Conservation (phyloP, 1,140 invertebrate genomes). For the Trichonephila inaurata region DNA sequence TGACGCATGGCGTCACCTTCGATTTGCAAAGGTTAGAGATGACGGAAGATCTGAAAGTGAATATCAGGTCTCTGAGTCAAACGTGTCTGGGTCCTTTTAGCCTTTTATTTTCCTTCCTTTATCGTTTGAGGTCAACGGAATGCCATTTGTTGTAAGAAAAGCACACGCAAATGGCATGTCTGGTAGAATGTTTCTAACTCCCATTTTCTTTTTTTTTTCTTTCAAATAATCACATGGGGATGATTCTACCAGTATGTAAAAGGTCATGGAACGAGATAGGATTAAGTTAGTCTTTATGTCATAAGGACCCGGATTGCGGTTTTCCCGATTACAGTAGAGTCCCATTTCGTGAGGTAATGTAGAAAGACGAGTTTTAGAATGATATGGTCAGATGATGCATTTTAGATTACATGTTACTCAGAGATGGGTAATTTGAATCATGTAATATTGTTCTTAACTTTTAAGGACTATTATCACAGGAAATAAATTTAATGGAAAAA, state of each 20-base stretch:
- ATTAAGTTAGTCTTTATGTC: not conserved
- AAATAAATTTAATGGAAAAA: no score
- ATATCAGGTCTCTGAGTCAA: conserved; percentile 5
- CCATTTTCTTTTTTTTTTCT: no score
- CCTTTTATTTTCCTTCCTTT: not conserved
- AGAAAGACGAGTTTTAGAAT: no score
- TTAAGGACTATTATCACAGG: no score
- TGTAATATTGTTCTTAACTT: no score
- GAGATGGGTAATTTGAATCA: no score
- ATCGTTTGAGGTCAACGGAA: not conserved
- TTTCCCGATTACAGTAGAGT: no score
- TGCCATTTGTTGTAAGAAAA: not conserved
- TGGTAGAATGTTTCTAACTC: no score
- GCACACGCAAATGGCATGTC: not conserved
- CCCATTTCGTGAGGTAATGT: no score
- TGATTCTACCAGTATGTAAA: not conserved
- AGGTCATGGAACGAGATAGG: not conserved
- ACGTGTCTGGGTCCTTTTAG: not conserved
- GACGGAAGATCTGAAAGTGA: not conserved
- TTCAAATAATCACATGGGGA: not conserved
- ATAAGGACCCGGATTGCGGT: no score
- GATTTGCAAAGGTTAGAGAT: conserved; percentile 18
- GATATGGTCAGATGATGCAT: no score
- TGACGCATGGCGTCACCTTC: not conserved
- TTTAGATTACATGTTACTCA: no score